Conservation (phyloP, 2,888 invertebrate genomes). For the Watsonalla cultraria region DNA sequence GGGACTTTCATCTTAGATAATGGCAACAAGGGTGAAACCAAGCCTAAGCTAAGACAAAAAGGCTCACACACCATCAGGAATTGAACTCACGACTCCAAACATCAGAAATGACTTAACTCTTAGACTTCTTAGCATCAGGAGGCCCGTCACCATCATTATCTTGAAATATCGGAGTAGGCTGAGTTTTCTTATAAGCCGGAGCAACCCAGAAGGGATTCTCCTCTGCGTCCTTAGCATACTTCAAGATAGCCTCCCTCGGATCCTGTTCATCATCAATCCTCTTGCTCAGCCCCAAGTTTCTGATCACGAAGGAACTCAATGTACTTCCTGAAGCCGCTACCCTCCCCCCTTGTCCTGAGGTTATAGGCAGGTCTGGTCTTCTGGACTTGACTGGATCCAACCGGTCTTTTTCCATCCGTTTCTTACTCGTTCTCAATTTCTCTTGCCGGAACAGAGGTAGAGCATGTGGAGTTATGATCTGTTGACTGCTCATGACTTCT, state of each 20-base stretch:
- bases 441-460: slow-evolving; percentile 96
- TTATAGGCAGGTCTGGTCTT: slow-evolving; percentile 91
- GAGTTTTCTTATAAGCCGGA: slow-evolving; percentile 93
- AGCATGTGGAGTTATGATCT: slow-evolving; percentile 97
- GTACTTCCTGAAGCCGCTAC: slow-evolving; percentile 97
- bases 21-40: too few relatives aligned
- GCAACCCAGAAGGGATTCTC: slow-evolving; percentile 98
- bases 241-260: slow-evolving; percentile 95
- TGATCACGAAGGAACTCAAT: slow-evolving; percentile 96
- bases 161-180: slow-evolving; percentile 90
- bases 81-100: background rate
- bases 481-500: slow-evolving; percentile 92
- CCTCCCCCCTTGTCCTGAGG: slow-evolving; percentile 94
- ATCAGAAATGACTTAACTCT: slow-evolving; percentile 20
- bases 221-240: slow-evolving; percentile 95
- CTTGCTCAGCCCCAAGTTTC: slow-evolving; percentile 96
- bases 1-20: too few relatives aligned
- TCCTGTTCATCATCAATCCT: slow-evolving; percentile 95
- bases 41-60: too few relatives aligned
- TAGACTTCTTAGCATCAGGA: slow-evolving; percentile 74
- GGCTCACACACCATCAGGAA: too few relatives aligned
- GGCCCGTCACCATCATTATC: slow-evolving; percentile 72
- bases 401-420: slow-evolving; percentile 94
- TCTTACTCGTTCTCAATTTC: slow-evolving; percentile 91
- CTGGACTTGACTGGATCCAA: slow-evolving; percentile 91